Base-by-base conservation (phyloP, 1,140 invertebrate species). In the Heliconius eleuchia region DNA sequence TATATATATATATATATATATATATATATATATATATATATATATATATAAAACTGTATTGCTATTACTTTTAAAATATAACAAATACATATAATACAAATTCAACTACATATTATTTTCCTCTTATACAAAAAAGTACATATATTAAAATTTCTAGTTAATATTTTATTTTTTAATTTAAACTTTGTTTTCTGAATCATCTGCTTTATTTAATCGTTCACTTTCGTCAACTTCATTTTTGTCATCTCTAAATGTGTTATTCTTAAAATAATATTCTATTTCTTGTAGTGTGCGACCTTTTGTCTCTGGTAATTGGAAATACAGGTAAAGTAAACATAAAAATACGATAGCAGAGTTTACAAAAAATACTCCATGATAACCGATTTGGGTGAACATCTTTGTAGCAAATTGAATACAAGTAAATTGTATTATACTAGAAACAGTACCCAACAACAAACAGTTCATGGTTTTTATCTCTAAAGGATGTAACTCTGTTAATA, bases 291-390 rank as follows among this genome's bases (percentile, higher is more conserved):
- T 83, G 23, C 74, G 82, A 6, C 78, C 81, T 71, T 81, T 84
- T 7, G 82, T 85, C 73, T 85, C 83, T 7, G 83, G 83, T 50
- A 85, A 73, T 77, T 80, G 80, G 42, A 78, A 55, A 37, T 73
- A 83, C 7, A 85, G 30, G 42, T 78, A 81, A n/a, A 78, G 7
- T 16, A 85, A 42, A 77, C 83, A 85, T 16, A 80, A 18, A 57
- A 77, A 78, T 18, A 77, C 71, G 5, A 85, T 30, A 1, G 13
- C 16, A 30, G 75, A 42, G 37, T 85, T 75, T 39, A 75, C 78
- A 46, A 85, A 73, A 78, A 85, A 85, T 4, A 82, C 76, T 60
- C 83, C 83, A 70, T 82, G 79, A 37, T 85, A 83, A 13, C 82
- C 83, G 16, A 85, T 83, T 16, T 42, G 55, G 0, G n/a, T 42